These are phyloP conservation scores for Oreotragus oreotragus DNA, from an alignment of 2,113 vertebrate genomes.

Conservation along the genomic window DNA sequence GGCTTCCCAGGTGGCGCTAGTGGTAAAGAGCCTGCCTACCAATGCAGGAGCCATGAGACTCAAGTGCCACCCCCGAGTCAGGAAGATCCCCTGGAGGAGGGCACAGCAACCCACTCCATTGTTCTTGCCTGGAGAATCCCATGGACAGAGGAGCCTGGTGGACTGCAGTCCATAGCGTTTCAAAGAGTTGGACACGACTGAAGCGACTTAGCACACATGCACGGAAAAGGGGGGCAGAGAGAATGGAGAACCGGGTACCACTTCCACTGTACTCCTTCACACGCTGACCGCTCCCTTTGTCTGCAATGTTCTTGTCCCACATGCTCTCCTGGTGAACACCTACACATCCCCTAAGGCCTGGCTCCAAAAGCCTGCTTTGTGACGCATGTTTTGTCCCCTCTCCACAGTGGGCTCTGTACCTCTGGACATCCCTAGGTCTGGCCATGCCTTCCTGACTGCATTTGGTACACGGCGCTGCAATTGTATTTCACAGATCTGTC, in stretches of 20 bases:
- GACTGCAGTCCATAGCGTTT: background rate
- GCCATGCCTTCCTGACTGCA: fast-evolving
- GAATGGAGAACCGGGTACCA: background rate
- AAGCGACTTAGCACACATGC: background rate
- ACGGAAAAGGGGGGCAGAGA: background rate
- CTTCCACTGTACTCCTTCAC: too few species aligned
- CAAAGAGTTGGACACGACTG: background rate
- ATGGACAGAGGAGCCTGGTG: background rate
- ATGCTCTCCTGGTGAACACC: background rate
- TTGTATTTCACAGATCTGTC: background rate
- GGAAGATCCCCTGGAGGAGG: background rate
- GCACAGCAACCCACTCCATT: background rate
- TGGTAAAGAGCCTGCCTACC: background rate
- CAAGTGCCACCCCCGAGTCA: background rate
- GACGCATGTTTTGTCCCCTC: background rate
- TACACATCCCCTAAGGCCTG: background rate
- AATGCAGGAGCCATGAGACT: background rate
- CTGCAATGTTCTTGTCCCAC: background rate
- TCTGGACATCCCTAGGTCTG: background rate
- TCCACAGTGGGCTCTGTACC: background rate
- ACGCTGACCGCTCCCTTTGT: background rate
- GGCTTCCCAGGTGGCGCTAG: background rate
- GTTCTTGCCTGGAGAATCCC: background rate
- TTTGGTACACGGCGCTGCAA: background rate
- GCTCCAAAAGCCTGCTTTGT: background rate